These are phyloP conservation scores for Strigamia crassipes DNA, from an alignment of 2,888 invertebrate genomes.

Conservation along the genomic window DNA sequence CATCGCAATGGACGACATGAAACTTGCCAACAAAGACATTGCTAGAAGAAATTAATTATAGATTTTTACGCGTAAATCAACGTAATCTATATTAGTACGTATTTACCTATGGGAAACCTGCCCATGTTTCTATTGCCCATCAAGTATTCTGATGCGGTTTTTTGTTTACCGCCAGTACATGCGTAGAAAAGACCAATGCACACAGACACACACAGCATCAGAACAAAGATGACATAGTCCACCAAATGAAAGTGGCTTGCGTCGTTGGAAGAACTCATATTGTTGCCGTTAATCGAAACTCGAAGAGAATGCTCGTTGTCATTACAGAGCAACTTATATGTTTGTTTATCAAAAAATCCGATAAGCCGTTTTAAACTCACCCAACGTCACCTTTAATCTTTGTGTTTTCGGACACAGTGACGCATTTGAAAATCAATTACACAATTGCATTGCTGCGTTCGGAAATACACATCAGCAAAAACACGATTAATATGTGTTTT, in stretches of 20 bases:
- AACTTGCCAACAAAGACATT: constrained; percentile 86
- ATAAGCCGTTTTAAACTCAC: neutral
- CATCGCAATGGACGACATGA: constrained; percentile 87
- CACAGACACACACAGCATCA: constrained; percentile 39
- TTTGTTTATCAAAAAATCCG: neutral
- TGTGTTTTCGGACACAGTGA: neutral
- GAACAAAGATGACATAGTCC: constrained; percentile 44
- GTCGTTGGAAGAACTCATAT: neutral
- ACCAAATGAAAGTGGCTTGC: constrained; percentile 41
- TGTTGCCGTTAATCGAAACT: neutral
- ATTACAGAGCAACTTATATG: neutral
- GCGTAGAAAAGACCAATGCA: constrained; percentile 42
- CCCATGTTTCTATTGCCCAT: constrained; percentile 82
- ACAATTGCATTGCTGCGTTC: neutral
- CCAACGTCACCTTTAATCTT: neutral
- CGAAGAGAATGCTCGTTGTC: neutral
- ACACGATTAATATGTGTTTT: too few relatives aligned
- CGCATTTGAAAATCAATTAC: neutral
- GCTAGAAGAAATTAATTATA: constrained; percentile 60
- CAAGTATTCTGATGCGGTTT: constrained; percentile 76
- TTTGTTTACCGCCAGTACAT: constrained; percentile 69
- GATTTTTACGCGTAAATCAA: neutral
- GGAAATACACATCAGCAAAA: too few relatives aligned
- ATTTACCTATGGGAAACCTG: constrained; percentile 73
- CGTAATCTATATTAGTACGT: too few relatives aligned